Base-by-base conservation (phyloP, 1,140 invertebrate species). In the Plutomurus gul region DNA sequence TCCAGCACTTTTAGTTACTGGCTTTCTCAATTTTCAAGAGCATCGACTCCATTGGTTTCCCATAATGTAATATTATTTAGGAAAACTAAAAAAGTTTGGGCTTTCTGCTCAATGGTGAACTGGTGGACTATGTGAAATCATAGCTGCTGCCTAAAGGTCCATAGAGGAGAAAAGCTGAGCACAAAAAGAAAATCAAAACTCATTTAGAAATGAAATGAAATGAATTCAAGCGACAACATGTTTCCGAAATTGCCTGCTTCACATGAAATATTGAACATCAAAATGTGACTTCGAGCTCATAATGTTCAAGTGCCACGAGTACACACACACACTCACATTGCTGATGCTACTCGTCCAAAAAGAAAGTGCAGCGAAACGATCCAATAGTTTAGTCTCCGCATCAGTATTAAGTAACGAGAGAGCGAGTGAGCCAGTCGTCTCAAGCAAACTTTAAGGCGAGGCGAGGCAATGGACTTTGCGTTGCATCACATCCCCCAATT, bases 1-100 rank as follows among this genome's bases (percentile, higher is more conserved):
- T 73, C 56, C 47, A 56, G 49, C 30, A 76, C 47, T 36, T n/a
- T 60, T 33, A 65, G 56, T 65, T 65, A 65, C 56, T 65, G 37
- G 39, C 65, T 30, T 43, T 78, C 70, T 78, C 76, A 78, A 78
- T 72, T 78, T 78, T 73, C 76, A 47, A 78, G 36, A 78, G 60
- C 39, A 49, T 49, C 51, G 56, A 65, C 10, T 65, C 56, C 56
- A 65, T 65, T 65, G 56, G 56, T 65, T 65, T 65, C 56, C 36
- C 56, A 65, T 65, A 65, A 65, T 65, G 27, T 30, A 65, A 65
- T 65, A 65, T 65, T 65, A 65, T 65, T 65, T 65, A 65, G 27
- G 56, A 33, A 65, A 65, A 65, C 56, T 65, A 65, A 65, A 65
- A 65, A 65, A 27, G n/a, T n/a, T n/a, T n/a, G n/a, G n/a, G n/a